Evolutionary conservation across 2,797 vertebrate species (phyloP).

Genomic region (Enteromius argenteus): DNA sequence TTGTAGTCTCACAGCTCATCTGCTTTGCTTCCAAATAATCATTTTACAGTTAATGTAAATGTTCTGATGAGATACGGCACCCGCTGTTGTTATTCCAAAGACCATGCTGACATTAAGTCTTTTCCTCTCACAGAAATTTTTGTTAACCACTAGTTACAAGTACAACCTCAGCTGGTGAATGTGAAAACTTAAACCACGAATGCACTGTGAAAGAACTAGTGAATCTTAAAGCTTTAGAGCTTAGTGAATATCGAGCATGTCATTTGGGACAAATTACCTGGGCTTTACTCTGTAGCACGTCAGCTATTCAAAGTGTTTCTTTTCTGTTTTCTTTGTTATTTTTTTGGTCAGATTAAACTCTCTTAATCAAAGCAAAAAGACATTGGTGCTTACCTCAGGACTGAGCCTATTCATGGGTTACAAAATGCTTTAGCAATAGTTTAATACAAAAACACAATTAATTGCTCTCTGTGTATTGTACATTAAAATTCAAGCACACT

Average conservation of each 20-base stretch:
- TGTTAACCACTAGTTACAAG: conserved; percentile 82
- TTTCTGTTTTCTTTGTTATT: conserved; percentile 54
- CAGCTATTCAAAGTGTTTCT: conserved; percentile 75
- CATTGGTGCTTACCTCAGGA: conserved; percentile 85
- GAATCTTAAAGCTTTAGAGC: conserved; percentile 71
- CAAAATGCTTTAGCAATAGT: conserved; percentile 74
- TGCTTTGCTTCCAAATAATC: neutral
- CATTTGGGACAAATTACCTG: conserved; percentile 60
- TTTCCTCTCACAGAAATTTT: conserved; percentile 60
- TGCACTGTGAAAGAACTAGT: conserved; percentile 83
- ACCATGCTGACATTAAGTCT: conserved; percentile 65
- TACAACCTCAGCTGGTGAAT: conserved; percentile 84
- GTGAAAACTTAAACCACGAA: conserved; percentile 84
- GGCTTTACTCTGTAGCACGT: conserved; percentile 77
- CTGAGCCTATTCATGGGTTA: conserved; percentile 74
- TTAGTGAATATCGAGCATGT: conserved; percentile 61
- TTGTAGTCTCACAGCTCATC: conserved; percentile 6
- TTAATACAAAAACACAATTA: conserved; percentile 45
- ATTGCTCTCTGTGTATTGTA: conserved; percentile 42
- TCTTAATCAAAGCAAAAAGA: conserved; percentile 75
- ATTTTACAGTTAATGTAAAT: conserved; percentile 17
- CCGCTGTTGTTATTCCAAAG: conserved; percentile 67
- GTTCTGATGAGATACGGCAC: conserved; percentile 31
- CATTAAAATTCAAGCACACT: conserved; percentile 47
- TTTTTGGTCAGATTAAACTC: conserved; percentile 62